A percentile compares a stretch with the other conserved stretches of the same genome.
Evolutionary conservation across 1,140 invertebrate species (phyloP).

Genomic region (Drosophila ohnishii): DNA sequence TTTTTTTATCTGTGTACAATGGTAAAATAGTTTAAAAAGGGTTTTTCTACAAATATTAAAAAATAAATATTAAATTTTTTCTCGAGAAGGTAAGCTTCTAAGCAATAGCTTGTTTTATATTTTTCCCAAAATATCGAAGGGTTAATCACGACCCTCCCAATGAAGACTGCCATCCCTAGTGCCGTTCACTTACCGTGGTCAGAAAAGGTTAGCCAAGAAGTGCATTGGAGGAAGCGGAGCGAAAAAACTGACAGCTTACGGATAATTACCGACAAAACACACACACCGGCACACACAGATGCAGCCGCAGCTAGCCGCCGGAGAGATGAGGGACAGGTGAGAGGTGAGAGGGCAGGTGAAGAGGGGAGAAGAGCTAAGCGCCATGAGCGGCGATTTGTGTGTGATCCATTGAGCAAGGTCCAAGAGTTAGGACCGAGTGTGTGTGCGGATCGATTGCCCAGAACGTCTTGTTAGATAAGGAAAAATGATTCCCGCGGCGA

Average conservation of each 20-base stretch:
- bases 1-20: too few species aligned
- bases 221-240: constrained; percentile 51
- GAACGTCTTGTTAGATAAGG: constrained; percentile 78
- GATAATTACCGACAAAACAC: constrained; percentile 75
- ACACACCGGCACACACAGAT: constrained; percentile 34
- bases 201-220: constrained; percentile 43
- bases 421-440: constrained; percentile 9
- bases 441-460: constrained; percentile 65
- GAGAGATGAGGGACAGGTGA: constrained; percentile 25
- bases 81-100: too few species aligned
- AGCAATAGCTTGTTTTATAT: neutral
- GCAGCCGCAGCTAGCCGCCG: constrained; percentile 4
- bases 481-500: constrained; percentile 73
- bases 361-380: constrained; percentile 31
- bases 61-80: neutral
- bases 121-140: neutral
- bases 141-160: neutral
- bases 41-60: neutral
- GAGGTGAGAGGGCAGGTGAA: constrained; percentile 4
- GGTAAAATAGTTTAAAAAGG: neutral
- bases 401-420: constrained; percentile 77
- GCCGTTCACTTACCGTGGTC: constrained; percentile 13
- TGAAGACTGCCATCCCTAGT: constrained; percentile 11
- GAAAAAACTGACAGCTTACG: constrained; percentile 82
- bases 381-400: constrained; percentile 68